Evolutionary conservation across 2,113 vertebrate genomes (phyloP), one percentile per base, ranked within the genome.

Genomic region (Bungarus multicinctus): DNA sequence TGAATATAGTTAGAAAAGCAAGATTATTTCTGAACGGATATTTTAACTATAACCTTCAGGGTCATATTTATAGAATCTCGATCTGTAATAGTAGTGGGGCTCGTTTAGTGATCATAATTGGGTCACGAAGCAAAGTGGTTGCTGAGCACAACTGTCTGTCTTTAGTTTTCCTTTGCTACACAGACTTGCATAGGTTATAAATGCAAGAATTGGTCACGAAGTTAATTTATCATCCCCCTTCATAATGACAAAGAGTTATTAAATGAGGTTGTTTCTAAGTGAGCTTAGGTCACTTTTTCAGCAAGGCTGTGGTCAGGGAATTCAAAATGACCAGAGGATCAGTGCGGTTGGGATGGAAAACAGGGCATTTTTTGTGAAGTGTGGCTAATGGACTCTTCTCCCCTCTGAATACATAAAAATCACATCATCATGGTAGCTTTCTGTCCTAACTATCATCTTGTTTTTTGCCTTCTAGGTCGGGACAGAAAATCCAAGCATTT

Each of bases 401-500:
- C 69, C 39, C 0, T 34, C 34, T 81, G 5, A 81, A 81, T 20
- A 39, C 16, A 39, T n/a, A 14, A 69, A 69, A 39, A 81, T 81
- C 69, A 20, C 6, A n/a, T n/a, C n/a, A n/a, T n/a, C n/a, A 8
- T 47, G 43, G 81, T 43, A 10, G 23, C 22, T 45, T 45, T 45
- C 43, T 23, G 8, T 45, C 86, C 25, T 18, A 30, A n/a, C 22
- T 9, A 8, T 85, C 12, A 92, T 92, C 90, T 39, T 25, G 60
- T 91, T 43, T 89, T 89, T 95, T 22, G 0, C 95, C 91, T 93
- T 95, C 43, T 95, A 99, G 99, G 99, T 98, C 2, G 99, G 99
- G 7, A 98, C 98, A 95, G 99, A 99, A 95, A 99, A 99, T 95
- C 99, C 99, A 2, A 98, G 98, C 3, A 98, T 99, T 95, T 98